Evolutionary conservation across 2,113 vertebrate species (phyloP), one percentile per base, ranked within the genome.

Genomic region (Bubo scandiacus): DNA sequence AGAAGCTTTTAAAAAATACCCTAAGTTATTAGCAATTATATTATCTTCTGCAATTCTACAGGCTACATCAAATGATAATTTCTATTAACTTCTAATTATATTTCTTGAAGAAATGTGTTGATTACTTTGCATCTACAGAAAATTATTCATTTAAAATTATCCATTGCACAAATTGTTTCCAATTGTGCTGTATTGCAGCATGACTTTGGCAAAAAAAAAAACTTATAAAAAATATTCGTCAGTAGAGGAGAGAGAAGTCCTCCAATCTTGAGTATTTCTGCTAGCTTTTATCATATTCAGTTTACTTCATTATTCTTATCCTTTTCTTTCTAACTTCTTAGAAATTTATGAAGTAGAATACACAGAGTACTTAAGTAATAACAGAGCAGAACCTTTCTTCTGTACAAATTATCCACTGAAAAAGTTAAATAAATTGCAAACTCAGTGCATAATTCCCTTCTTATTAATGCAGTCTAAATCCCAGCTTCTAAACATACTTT

Each of bases 391-490:
- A 83, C 3, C 4, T 40, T 54, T 65, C 9, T 90, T 85, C 54
- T 82, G 15, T 25, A 36, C 4, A 92, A 94, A 77, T 58, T 89
- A 95, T 27, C 22, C 34, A 30, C 8, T 43, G 70, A 61, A 89
- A 90, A 95, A 81, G 43, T 52, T 49, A 90, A 85, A 86, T 80
- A 87, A 93, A 79, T 94, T 93, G 5, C 19, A 77, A 68, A 10
- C 14, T 90, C 22, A 63, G 12, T 82, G 54, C 19, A 91, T 86
- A 93, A 83, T 89, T 89, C 32, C 15, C 5, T 43, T 93, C 59
- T 86, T 77, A 85, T 80, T 96, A 89, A 90, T 74, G 77, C 20
- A 85, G 25, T 51, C 45, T 81, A 81, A 94, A 91, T 92, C 12
- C 15, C 43, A 54, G 7, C 82, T 97, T 93, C 51, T 62, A 94